Base-by-base conservation (phyloP, 2,113 vertebrate species). In the Myotis lucifugus region DNA sequence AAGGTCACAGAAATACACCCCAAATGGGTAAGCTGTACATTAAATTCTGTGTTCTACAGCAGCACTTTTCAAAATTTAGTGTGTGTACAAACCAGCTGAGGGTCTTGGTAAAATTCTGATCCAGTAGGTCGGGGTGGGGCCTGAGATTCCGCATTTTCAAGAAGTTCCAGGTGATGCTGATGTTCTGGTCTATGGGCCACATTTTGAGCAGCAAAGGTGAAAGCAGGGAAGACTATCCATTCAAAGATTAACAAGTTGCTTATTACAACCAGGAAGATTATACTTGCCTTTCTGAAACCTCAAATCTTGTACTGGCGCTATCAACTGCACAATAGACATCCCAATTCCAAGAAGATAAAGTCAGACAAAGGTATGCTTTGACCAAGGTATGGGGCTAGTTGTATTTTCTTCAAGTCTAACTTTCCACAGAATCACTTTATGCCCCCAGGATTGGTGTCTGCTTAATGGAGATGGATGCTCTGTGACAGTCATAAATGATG, bases 31-130 rank as follows among this genome's bases (percentile, higher is more conserved):
- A 52, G 21, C 25, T 59, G 3, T 89, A 19, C 19, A 40, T 77
- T 91, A 72, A 77, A 85, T 77, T 77, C 50, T 86, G 11, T 83
- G 46, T 7, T 61, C 23, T 19, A 17, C 0, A 54, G 12, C 7
- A 52, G 5, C 2, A 18, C 25, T 96, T 72, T 89, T 79, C 21
- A 78, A 83, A 82, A 21, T 59, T 87, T 64, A 61, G 46, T 73
- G 6, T 90, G 32, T n/a, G 11, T 86, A 48, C 5, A 72, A 3
- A 66, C 85, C 13, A 46, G 32, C 6, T 52, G 34, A 23, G 18
- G 7, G 74, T 87, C 69, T 87, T 90, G 15, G 67, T 90, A 90
- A 86, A 87, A 76, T 90, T 91, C 34, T 70, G 40, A 23, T 84
- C 61, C 11, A 46, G 17, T 6, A 11, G 15, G 37, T 90, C 19